A percentile compares a stretch with the other conserved stretches of the same genome.
Conservation (phyloP, 1,140 invertebrate species). For the Carcinoscorpius rotundicauda region DNA sequence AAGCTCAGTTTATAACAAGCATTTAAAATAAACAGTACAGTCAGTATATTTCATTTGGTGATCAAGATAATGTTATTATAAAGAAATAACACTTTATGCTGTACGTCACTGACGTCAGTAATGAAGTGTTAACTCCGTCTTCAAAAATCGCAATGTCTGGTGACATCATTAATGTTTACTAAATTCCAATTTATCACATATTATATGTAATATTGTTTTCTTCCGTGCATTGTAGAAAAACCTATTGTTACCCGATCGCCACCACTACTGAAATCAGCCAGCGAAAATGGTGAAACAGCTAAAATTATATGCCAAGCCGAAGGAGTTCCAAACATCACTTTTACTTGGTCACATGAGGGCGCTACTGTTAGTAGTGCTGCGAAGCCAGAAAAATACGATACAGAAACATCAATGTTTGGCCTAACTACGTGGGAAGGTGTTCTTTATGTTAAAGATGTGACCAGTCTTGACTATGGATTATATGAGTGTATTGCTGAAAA, state of each 20-base stretch:
- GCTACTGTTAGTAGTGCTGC: conserved; percentile 5
- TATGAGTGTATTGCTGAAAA: conserved; percentile 83
- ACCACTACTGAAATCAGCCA: conserved; percentile 45
- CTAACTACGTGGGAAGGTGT: conserved; percentile 7
- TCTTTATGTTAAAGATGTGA: conserved; percentile 51
- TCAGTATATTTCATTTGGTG: too few relatives aligned
- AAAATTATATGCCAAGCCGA: conserved; percentile 65
- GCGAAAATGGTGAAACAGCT: conserved; percentile 64
- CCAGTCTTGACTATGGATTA: conserved; percentile 66
- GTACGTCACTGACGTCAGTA: too few relatives aligned
- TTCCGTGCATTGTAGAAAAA: too few relatives aligned
- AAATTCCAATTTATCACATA: too few relatives aligned
- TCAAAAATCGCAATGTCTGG: too few relatives aligned
- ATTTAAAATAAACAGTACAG: too few relatives aligned
- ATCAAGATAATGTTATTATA: too few relatives aligned
- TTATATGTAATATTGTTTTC: too few relatives aligned
- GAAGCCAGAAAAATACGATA: conserved; percentile 9
- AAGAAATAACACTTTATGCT: too few relatives aligned
- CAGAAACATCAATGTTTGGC: not conserved
- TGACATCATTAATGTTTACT: too few relatives aligned
- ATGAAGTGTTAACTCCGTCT: too few relatives aligned
- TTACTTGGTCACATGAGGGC: conserved; percentile 19
- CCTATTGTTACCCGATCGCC: conserved; percentile 33
- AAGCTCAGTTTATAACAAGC: too few relatives aligned
- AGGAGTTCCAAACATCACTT: conserved; percentile 62